phyloP scores from a whole-genome alignment of 2,888 invertebrate genomes.

The Apomyelois bistriatella region DNA sequence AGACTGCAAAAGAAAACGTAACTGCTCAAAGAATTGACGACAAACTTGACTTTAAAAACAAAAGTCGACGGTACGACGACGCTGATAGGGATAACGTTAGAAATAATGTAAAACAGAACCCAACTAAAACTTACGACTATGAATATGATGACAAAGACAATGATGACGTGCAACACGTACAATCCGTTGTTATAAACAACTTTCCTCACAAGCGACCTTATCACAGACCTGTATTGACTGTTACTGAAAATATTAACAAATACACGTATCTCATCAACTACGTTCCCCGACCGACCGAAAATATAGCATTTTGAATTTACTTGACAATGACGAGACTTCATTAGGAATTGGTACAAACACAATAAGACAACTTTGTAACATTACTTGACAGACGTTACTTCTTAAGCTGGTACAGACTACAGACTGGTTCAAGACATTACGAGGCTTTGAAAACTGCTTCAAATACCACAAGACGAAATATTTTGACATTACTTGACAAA shows the following conservation, averaged over 20 bases:
- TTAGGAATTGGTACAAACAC: no score
- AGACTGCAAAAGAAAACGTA: conserved; percentile 32
- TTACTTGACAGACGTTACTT: no score
- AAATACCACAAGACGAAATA: no score
- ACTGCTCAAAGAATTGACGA: conserved; percentile 71
- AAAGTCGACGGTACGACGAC: conserved; percentile 61
- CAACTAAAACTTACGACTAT: conserved; percentile 30
- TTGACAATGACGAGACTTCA: no score
- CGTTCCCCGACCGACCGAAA: conserved; percentile 70
- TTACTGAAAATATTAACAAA: conserved; percentile 72
- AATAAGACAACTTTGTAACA: no score
- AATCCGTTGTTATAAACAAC: conserved; percentile 66
- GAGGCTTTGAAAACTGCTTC: no score
- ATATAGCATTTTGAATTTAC: no score
- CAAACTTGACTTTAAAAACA: conserved; percentile 81
- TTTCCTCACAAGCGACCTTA: conserved; percentile 61
- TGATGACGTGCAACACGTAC: conserved; percentile 56
- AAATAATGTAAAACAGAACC: conserved; percentile 42
- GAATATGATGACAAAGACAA: conserved; percentile 50
- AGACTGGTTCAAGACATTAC: no score
- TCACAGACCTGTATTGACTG: conserved; percentile 63
- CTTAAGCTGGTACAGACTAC: no score
- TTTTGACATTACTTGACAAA: no score
- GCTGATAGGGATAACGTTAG: conserved; percentile 40
- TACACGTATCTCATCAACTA: conserved; percentile 76